Evolutionary conservation across 1,140 invertebrate species (phyloP), one percentile per base, ranked within the genome.

Genomic region (Galleria mellonella): DNA sequence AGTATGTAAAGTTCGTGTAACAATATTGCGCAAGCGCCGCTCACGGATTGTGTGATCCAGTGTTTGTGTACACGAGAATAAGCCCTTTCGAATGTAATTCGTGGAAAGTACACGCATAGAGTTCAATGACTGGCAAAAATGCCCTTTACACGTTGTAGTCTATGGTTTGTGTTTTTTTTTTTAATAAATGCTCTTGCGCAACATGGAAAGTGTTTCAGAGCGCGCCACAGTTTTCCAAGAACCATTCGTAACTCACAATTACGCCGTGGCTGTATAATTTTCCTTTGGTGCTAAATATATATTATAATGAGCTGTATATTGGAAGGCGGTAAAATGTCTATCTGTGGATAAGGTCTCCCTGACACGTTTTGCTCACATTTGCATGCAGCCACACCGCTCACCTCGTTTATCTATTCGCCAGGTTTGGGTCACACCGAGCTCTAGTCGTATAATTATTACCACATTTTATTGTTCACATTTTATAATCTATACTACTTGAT

Each of bases 161-260:
- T 35, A 35, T 14, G 32, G 9, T 29, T 5, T 14, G 13, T n/a
- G 13, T n/a, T 35, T n/a, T n/a, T n/a, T 35, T 35, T 11, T 37
- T 37, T 37, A 15, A 37, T 37, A 0, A 29, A 23, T 30, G 15
- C 15, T 32, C 31, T 38, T 38, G 35, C 30, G 51, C 53, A 65
- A 71, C 52, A 30, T 61, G 38, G 55, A 68, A 68, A 72, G 64
- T 57, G 41, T 54, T 47, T 53, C 45, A 35, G 9, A 14, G 14
- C 13, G 13, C 4, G 17, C 17, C 17, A 17, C 9, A 31, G 9
- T 31, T 31, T 4, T 23, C 17, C 17, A 6, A 23, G 17, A 23
- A 7, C n/a, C 9, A 2, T 14, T 14, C 13, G 32, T 12, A 35
- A 13, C 3, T 37, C 15, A 13, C 15, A 37, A 17, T 37, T 37